A percentile compares a stretch with the other conserved stretches of the same genome.
phyloP scores from a whole-genome alignment of 2,113 vertebrate genomes.

The Colistium nudipinnis region DNA sequence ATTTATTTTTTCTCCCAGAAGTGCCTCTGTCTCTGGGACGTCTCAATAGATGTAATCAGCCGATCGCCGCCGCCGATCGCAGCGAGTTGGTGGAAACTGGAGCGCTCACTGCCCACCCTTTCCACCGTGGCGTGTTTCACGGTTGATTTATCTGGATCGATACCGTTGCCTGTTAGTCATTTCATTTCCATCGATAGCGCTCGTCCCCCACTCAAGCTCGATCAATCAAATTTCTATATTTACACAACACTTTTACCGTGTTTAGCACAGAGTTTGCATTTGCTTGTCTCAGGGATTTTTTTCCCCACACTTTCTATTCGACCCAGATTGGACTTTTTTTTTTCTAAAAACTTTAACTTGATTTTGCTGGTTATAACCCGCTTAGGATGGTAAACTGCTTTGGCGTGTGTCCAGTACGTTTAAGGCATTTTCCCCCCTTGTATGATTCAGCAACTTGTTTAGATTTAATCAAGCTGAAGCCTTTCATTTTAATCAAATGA shows the following conservation, averaged over 20 bases:
- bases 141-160: slow-evolving; percentile 55
- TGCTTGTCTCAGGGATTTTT: slow-evolving; percentile 8
- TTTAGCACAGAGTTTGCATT: background rate
- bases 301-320: background rate
- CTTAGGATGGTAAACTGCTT: background rate
- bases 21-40: slow-evolving; percentile 7
- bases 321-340: background rate
- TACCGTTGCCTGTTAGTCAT: slow-evolving; percentile 50
- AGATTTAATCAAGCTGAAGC: slow-evolving; percentile 46
- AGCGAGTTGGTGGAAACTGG: slow-evolving; percentile 21
- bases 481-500: slow-evolving; percentile 51
- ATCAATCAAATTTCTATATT: slow-evolving; percentile 27
- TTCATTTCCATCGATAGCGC: slow-evolving; percentile 39
- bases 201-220: slow-evolving; percentile 15
- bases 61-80: slow-evolving; percentile 40
- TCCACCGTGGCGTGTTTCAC: slow-evolving; percentile 31
- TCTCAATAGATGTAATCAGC: slow-evolving; percentile 22
- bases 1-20: slow-evolving; percentile 27
- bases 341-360: background rate
- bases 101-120: background rate
- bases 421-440: slow-evolving; percentile 3
- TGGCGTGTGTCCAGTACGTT: slow-evolving; percentile 24
- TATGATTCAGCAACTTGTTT: slow-evolving; percentile 46
- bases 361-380: background rate
- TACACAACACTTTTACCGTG: slow-evolving; percentile 6